Evolutionary conservation across 2,797 vertebrate genomes (phyloP), one percentile per base, ranked within the genome.

Genomic region (Otolemur crassicaudatus): DNA sequence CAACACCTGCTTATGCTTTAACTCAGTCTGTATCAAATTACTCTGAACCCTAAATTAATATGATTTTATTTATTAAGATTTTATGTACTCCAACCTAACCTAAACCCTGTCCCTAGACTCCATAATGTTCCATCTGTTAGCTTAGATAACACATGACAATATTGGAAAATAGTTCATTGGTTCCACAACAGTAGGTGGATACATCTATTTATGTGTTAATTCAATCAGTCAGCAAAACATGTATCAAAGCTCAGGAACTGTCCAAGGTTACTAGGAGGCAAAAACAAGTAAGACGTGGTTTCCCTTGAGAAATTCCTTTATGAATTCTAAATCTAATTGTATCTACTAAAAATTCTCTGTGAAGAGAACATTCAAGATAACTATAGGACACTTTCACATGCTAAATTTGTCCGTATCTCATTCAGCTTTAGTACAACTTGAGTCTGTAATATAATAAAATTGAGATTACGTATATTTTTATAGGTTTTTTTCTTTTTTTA

Each of bases 11-110:
- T 92, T 95, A 92, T 77, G 37, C 87, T 95, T 97, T 90, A 97
- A 95, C 22, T 97, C 73, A 65, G 61, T 23, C 93, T 96, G 63
- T 87, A 95, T 93, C 69, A 96, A 97, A 96, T 96, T 90, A 96
- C 22, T 29, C 63, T 83, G 69, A 94, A 87, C 29, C 31, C 49
- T 91, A 96, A 97, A 95, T 95, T 96, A 96, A 97, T 83, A 97
- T 63, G n/a, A 93, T 73, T 96, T 96, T 81, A 85, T 79, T 95
- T 97, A 97, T 85, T 93, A 94, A 94, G 84, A 96, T 91, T 92
- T 80, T 75, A 87, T 72, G 5, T 87, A 73, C 95, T 95, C 94
- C 80, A 94, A 92, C 61, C 70, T n/a, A 97, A 88, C 75, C 53
- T 96, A 93, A 93, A 93, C 46, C 22, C 43, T 83, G 53, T 87